Evolutionary conservation across 2,113 vertebrate genomes (phyloP), one percentile per base, ranked within the genome.

Genomic region (Lepisosteus osseus): DNA sequence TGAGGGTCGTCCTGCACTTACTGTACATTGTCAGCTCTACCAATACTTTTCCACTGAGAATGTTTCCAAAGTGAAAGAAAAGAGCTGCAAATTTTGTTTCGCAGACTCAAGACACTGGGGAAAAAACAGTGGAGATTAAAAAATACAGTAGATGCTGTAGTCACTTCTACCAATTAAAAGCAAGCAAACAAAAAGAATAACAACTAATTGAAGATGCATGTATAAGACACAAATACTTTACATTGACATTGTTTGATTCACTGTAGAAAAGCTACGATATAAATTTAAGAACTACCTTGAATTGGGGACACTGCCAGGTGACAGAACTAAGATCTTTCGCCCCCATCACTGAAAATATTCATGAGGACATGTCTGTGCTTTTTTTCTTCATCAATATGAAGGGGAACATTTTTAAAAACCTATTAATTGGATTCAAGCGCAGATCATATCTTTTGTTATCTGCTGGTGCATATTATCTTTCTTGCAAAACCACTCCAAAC

Each of bases 11-110:
- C 68, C 67, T 80, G 77, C 79, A 81, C 86, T 83, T 75, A 55
- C 73, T 77, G 61, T 61, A 68, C 73, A 80, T 85, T 84, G 74
- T 76, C 54, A 70, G 80, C 79, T 62, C 72, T 63, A 68, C 72
- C 63, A 85, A 80, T 75, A 84, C 84, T 90, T 90, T 89, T 41
- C 29, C 29, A 65, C 74, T 68, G 72, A 75, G 68, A 72, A 82
- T 67, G 75, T 62, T 51, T 77, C 84, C 79, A 64, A 85, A 68
- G 72, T 75, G 78, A 78, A 73, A 79, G 64, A 74, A 73, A 72
- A 74, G 72, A 79, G 79, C 71, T 76, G 66, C 67, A 63, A 61
- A 68, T 67, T 68, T 66, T 68, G 76, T 79, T 77, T 67, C 74
- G 54, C 71, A 42, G 65, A 59, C 68, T 55, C 43, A 56, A 61